A percentile compares a stretch with the other conserved stretches of the same genome.
Evolutionary conservation across 2,888 invertebrate genomes (phyloP).

Genomic region (Plagodis pulveraria): DNA sequence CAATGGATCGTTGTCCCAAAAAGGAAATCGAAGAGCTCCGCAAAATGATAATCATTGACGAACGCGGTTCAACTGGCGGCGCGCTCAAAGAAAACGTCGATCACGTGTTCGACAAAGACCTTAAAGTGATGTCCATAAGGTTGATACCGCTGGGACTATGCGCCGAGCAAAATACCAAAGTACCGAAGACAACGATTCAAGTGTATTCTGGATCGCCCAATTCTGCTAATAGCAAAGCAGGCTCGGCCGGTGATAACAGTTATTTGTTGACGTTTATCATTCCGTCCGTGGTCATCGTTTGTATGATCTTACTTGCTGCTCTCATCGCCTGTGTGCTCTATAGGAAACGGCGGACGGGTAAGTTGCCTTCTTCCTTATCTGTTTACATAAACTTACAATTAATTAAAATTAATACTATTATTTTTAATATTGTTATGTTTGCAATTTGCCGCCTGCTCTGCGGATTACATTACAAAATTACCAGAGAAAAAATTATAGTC

Average conservation of each 20-base stretch:
- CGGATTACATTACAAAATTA: too few relatives aligned
- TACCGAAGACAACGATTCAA: constrained; percentile 54
- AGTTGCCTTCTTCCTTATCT: constrained; percentile 54
- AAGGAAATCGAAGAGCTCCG: constrained; percentile 90
- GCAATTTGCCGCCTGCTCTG: too few relatives aligned
- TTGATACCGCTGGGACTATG: constrained; percentile 87
- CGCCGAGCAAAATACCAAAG: constrained; percentile 74
- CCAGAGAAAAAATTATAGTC: too few relatives aligned
- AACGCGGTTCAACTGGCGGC: constrained; percentile 66
- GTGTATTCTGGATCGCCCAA: constrained; percentile 54
- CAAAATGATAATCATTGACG: constrained; percentile 88
- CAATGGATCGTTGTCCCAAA: constrained; percentile 90
- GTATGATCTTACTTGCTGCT: constrained; percentile 94
- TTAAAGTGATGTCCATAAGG: constrained; percentile 87
- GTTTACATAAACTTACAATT: too few relatives aligned
- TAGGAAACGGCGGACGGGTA: constrained; percentile 92
- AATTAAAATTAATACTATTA: too few relatives aligned
- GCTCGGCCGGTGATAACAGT: constrained; percentile 53
- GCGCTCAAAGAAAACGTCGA: constrained; percentile 85
- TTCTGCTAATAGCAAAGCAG: constrained; percentile 60
- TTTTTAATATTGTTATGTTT: too few relatives aligned
- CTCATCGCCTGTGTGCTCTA: constrained; percentile 95
- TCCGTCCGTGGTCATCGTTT: constrained; percentile 94
- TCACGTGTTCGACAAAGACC: constrained; percentile 88
- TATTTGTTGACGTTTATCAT: constrained; percentile 93